Conservation (phyloP, 2,797 vertebrate species). For the Amphiprion clarkii region DNA sequence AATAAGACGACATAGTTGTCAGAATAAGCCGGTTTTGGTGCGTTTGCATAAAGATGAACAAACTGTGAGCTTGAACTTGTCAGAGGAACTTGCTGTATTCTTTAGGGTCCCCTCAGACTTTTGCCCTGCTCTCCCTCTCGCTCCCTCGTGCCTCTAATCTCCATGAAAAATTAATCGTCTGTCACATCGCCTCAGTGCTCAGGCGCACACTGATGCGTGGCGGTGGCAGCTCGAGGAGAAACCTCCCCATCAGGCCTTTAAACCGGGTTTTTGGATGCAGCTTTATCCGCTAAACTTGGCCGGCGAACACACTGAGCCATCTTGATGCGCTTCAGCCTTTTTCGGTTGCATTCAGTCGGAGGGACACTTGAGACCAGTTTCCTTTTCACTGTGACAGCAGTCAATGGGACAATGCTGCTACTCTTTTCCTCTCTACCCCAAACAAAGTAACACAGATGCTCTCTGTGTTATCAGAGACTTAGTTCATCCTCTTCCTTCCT, state of each 20-base stretch:
- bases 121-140: conserved; percentile 21
- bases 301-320: conserved; percentile 54
- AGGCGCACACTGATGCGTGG: conserved; percentile 66
- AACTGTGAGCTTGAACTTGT: conserved; percentile 33
- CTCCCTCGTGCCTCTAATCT: conserved; percentile 66
- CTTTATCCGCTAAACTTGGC: conserved; percentile 59
- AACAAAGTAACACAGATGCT: conserved; percentile 66
- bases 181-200: conserved; percentile 79
- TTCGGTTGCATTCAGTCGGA: conserved; percentile 67
- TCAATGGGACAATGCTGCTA: conserved; percentile 71
- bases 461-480: conserved; percentile 68
- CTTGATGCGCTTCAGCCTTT: conserved; percentile 64
- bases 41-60: conserved; percentile 19
- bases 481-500: conserved; percentile 73
- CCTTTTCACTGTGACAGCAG: conserved; percentile 72
- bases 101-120: conserved; percentile 58
- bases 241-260: conserved; percentile 45
- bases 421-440: conserved; percentile 67
- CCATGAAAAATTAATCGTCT: conserved; percentile 86
- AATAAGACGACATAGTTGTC: background rate
- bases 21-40: background rate
- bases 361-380: conserved; percentile 73
- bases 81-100: conserved; percentile 37
- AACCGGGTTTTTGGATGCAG: conserved; percentile 51
- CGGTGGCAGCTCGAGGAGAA: conserved; percentile 49